phyloP scores from a whole-genome alignment of 2,888 invertebrate genomes.

The Ecdyonurus torrentis region DNA sequence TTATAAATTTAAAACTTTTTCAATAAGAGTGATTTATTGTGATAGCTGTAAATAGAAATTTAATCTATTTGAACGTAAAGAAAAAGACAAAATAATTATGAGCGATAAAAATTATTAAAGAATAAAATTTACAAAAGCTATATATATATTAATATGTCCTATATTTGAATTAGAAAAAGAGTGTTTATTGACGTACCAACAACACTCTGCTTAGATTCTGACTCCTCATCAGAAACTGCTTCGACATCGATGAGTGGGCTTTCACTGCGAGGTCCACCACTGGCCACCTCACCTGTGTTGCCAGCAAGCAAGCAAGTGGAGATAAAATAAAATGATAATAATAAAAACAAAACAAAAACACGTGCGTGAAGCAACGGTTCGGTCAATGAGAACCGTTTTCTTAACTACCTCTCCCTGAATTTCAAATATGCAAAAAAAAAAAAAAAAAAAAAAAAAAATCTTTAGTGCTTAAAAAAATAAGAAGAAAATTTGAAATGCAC shows the following conservation, averaged over 20 bases:
- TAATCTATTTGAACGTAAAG: neutral
- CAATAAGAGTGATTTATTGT: no score
- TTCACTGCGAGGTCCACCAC: conserved; percentile 36
- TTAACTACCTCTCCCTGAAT: no score
- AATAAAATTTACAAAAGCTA: neutral
- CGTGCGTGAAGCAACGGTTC: neutral
- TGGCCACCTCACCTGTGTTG: conserved; percentile 42
- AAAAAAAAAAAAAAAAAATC: no score
- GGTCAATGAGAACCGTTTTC: no score
- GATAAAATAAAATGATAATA: conserved; percentile 5
- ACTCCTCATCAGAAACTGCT: conserved; percentile 40
- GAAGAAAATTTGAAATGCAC: no score
- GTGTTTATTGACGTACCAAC: conserved; percentile 42
- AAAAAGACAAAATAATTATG: neutral
- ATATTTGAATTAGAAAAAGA: neutral
- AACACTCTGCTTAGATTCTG: conserved; percentile 25
- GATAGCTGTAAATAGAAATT: no score
- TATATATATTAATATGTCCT: neutral
- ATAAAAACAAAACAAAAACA: no score
- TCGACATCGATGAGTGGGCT: conserved; percentile 52
- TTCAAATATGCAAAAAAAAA: no score
- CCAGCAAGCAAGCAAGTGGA: conserved; percentile 3
- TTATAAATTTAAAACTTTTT: no score
- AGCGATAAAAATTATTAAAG: neutral
- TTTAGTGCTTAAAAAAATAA: no score